Base-by-base conservation (phyloP, 53 echinoderm and acorn worm species). In the Arbacia lixula region DNA sequence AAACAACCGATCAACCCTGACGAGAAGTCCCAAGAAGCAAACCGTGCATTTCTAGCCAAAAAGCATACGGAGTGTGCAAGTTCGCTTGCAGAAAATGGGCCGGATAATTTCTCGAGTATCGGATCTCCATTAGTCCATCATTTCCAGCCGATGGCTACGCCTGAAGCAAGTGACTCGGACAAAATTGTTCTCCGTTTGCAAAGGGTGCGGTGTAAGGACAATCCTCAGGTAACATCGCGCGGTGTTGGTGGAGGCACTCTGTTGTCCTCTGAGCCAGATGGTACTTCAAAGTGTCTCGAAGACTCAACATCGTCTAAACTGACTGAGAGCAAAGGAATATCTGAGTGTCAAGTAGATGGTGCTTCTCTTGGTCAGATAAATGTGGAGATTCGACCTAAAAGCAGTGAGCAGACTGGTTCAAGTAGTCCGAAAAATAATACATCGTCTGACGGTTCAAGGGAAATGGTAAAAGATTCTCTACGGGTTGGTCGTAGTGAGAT, bases 131-230 rank as follows among this genome's bases (percentile, higher is more conserved):
- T 42, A 6, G 41, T 42, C 41, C 43, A 69, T 29, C 69, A 53
- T 21, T 74, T 74, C 29, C 74, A 74, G 14, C 53, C 33, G 5
- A 20, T 46, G 12, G 31, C 16, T 19, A 34, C 1, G 8, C 9
- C 50, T 1, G 16, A 30, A n/a, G 74, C 29, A 6, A 42, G n/a
- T 0, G 20, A 50, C 6, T 34, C 50, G 16, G 53, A 74, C 32
- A 74, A 74, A 52, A 74, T 74, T 32, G 74, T 74, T 16, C 74
- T 74, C 0, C 42, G 74, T 11, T 21, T 74, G 31, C 74, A 74
- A 16, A 74, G 74, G 53, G 74, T 74, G n/a, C 74, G 74, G 27
- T 51, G 52, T 21, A 9, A 21, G 21, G 74, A 74, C 17, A 52
- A 74, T 6, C 19, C 54, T 32, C 21, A 33, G 20, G 28, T 31